Percentiles rank a stretch among this genome's conserved stretches.
Evolutionary conservation across 1,140 invertebrate genomes (phyloP).

Genomic region (Cydia splendana): DNA sequence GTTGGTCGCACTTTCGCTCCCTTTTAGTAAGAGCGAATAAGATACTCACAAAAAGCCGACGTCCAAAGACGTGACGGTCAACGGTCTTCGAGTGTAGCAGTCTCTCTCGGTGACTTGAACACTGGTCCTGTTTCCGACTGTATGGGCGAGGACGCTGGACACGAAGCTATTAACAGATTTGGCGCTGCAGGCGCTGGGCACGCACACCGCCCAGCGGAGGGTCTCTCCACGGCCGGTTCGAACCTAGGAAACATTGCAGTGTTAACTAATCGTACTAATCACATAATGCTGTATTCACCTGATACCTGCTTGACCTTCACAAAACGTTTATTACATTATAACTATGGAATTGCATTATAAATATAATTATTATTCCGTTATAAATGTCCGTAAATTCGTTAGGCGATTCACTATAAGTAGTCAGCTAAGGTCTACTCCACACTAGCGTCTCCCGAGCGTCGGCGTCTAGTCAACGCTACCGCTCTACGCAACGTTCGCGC

Average conservation of each 20-base stretch:
- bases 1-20: too few relatives aligned
- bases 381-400: too few relatives aligned
- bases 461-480: too few relatives aligned
- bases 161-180: slow-evolving; percentile 79
- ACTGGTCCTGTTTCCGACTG: slow-evolving; percentile 71
- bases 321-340: too few relatives aligned
- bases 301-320: too few relatives aligned
- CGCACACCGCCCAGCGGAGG: slow-evolving; percentile 83
- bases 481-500: too few relatives aligned
- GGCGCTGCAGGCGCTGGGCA: slow-evolving; percentile 81
- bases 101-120: slow-evolving; percentile 73
- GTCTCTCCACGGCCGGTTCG: slow-evolving; percentile 76
- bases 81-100: slow-evolving; percentile 76
- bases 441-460: too few relatives aligned
- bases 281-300: too few relatives aligned
- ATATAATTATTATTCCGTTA: too few relatives aligned
- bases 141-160: slow-evolving; percentile 74
- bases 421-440: too few relatives aligned
- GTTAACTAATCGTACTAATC: slow-evolving; percentile 38
- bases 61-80: slow-evolving; percentile 71
- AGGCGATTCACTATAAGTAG: too few relatives aligned
- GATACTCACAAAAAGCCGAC: slow-evolving; percentile 81
- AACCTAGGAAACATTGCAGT: slow-evolving; percentile 47
- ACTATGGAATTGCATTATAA: too few relatives aligned
- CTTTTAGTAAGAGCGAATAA: not conserved